Base-by-base conservation (phyloP, 92 coral and sea anemone genomes). In the Zoanthus solanderi region DNA sequence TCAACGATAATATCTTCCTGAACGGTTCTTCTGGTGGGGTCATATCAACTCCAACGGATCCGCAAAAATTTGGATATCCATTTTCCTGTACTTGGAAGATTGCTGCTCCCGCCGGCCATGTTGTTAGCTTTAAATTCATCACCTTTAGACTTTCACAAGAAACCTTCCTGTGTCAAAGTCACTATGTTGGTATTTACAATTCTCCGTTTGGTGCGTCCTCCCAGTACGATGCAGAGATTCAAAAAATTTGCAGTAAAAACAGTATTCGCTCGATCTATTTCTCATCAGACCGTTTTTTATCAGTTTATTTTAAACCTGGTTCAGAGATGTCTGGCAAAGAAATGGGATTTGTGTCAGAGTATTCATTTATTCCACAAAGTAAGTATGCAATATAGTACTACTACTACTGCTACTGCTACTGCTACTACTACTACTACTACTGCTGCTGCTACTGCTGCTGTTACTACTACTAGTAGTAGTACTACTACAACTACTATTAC, bases 71-170 rank as follows among this genome's bases (percentile, higher is more conserved):
- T 30, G n/a, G 28, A 17, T 8, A 10, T 9, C 0, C 10, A 17
- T 31, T 66, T 28, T 53, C 71, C 8, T 81, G 85, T 28, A 81
- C 76, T 5, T 81, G 85, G 85, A 81, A 81, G 34, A 66, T 81
- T 18, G 16, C 14, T 13, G 85, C 85, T 14, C 85, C 85, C 5
- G 75, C 58, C 28, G 85, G 74, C 34, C 60, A 63, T 67, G 13
- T 81, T 28, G 58, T 81, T 30, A 67, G 44, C 0, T 52, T 81
- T 37, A 81, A 73, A 11, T 11, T 81, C 47, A 81, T 56, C 9
- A 30, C 75, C 28, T 81, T 67, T 66, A 44, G 37, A 14, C n/a
- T 31, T n/a, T 37, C 42, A 2, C 12, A 16, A 14, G 47, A 14
- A 30, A 16, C 31, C 12, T 46, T 4, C 28, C 10, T 5, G 12